phyloP scores from a whole-genome alignment of 2,113 vertebrate genomes.

The Glaucomys volans region DNA sequence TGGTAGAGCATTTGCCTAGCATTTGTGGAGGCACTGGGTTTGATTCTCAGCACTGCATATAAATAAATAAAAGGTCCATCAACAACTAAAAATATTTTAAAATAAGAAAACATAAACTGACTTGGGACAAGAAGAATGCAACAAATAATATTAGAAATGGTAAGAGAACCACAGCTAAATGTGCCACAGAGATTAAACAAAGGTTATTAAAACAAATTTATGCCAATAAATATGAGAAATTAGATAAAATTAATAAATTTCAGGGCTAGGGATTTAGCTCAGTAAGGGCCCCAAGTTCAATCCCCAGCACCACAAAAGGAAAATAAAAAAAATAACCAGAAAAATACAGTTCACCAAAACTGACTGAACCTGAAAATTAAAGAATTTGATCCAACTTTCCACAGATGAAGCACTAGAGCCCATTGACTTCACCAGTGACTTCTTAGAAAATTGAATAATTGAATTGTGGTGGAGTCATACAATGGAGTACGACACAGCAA shows the following conservation, averaged over 20 bases:
- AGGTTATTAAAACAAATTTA: neutral
- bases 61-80: too few species aligned
- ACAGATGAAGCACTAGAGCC: neutral
- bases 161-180: slow-evolving; percentile 8
- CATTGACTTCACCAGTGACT: neutral
- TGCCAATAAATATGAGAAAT: slow-evolving; percentile 21
- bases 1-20: too few species aligned
- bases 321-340: neutral
- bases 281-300: too few species aligned
- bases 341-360: slow-evolving; percentile 31
- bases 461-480: neutral
- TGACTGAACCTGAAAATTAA: slow-evolving; percentile 25
- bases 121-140: too few species aligned
- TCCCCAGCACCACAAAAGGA: neutral
- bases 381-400: slow-evolving; percentile 40
- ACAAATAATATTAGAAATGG: neutral
- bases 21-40: too few species aligned
- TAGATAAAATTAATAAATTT: slow-evolving; percentile 4
- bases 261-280: too few species aligned
- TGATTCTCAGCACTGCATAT: too few species aligned
- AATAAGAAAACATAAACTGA: too few species aligned
- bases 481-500: neutral
- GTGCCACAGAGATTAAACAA: neutral
- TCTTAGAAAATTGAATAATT: slow-evolving; percentile 8
- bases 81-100: too few species aligned